A percentile compares a stretch with the other conserved stretches of the same genome.
These are phyloP conservation scores for Drosophila meridiana DNA, from an alignment of 2,888 invertebrate genomes.

Conservation along the genomic window DNA sequence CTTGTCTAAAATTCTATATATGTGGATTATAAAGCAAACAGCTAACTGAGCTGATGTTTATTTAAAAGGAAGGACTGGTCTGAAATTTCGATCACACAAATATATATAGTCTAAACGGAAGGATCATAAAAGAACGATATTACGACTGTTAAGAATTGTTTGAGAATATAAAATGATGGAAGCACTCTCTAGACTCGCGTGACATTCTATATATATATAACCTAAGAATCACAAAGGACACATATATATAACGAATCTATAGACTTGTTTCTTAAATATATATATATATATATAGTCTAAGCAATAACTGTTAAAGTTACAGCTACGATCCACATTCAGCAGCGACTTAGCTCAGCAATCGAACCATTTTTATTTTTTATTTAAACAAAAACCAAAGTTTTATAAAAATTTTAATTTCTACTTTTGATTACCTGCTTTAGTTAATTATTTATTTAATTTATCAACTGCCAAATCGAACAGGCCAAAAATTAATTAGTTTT, in stretches of 20 bases:
- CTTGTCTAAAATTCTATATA: slow-evolving; percentile 1
- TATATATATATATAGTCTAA: not conserved
- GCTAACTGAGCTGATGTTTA: not conserved
- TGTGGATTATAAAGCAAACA: not conserved
- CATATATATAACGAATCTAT: not conserved
- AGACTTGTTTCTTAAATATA: not conserved
- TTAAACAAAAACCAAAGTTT: slow-evolving; percentile 33
- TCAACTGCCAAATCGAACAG: slow-evolving; percentile 17
- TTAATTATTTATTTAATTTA: slow-evolving; percentile 22
- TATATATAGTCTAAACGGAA: not conserved
- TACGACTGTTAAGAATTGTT: not conserved
- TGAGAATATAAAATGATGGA: not conserved
- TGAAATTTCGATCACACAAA: not conserved
- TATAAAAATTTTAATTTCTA: not conserved
- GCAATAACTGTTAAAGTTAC: slow-evolving; percentile 1
- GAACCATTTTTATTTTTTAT: not conserved
- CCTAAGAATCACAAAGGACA: not conserved
- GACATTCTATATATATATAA: not conserved
- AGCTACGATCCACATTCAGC: slow-evolving; percentile 1
- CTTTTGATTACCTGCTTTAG: slow-evolving; percentile 1
- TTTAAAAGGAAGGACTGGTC: not conserved
- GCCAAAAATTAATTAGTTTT: slow-evolving; percentile 24
- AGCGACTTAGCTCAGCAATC: not conserved
- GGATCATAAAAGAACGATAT: not conserved
- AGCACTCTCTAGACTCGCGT: not conserved